These are phyloP conservation scores for Akabosia matsudoensis DNA, from an alignment of 1,140 invertebrate genomes.

Conservation along the genomic window DNA sequence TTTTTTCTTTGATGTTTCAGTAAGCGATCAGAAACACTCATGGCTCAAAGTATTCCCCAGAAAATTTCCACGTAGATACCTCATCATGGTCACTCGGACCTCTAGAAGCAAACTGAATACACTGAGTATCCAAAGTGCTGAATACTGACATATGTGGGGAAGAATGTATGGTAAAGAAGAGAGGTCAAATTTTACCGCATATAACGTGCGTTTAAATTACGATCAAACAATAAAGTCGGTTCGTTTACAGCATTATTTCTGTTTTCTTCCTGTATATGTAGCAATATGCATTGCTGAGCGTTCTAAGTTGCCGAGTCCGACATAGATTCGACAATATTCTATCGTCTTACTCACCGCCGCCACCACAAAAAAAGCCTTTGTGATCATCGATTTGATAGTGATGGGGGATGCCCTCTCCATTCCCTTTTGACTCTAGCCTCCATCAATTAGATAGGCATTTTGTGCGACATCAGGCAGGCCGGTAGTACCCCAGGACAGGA, in stretches of 20 bases:
- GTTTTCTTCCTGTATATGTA: too few relatives aligned
- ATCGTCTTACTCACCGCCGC: neutral
- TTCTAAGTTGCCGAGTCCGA: too few relatives aligned
- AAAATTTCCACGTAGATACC: too few relatives aligned
- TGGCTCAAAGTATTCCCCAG: too few relatives aligned
- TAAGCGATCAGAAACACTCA: too few relatives aligned
- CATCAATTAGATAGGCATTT: conserved; percentile 25
- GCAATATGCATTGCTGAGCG: too few relatives aligned
- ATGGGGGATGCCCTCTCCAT: conserved; percentile 13
- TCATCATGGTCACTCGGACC: too few relatives aligned
- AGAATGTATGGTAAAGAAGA: neutral
- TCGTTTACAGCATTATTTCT: too few relatives aligned
- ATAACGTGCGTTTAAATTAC: neutral
- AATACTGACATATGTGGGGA: neutral
- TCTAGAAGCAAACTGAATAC: neutral
- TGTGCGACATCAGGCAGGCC: conserved; percentile 21
- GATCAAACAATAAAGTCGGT: too few relatives aligned
- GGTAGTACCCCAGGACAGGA: neutral
- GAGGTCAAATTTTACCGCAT: neutral
- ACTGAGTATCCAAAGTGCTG: neutral
- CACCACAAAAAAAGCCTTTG: neutral
- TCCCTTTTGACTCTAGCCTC: conserved; percentile 3
- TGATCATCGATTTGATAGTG: neutral
- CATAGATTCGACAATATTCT: too few relatives aligned
- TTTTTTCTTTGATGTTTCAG: neutral